Conservation (phyloP, 2,888 invertebrate species). For the Heliconius ismenius region DNA sequence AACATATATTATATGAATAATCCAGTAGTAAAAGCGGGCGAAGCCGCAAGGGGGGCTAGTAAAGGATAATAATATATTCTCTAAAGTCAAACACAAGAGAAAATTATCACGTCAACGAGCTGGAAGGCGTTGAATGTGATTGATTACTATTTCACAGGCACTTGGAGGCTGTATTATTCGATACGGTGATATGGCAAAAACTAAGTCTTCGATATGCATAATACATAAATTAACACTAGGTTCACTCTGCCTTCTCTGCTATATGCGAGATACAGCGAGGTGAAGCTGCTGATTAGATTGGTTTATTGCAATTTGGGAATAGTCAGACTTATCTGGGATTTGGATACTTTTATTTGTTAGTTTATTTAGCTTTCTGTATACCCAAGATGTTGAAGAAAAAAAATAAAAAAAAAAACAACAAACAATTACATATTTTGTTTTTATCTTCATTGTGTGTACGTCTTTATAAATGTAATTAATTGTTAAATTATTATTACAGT, state of each 20-base stretch:
- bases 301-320: not conserved
- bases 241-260: no score
- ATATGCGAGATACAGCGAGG: not conserved
- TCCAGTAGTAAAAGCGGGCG: no score
- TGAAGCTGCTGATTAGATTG: not conserved
- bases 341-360: not conserved
- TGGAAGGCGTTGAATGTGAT: slow-evolving; percentile 52
- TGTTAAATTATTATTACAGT: not conserved
- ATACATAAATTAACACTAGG: not conserved
- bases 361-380: not conserved
- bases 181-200: slow-evolving; percentile 28
- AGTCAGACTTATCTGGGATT: not conserved
- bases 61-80: slow-evolving; percentile 34
- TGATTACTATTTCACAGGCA: slow-evolving; percentile 52
- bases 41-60: no score
- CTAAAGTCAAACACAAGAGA: slow-evolving; percentile 50
- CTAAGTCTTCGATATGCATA: slow-evolving; percentile 4
- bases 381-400: not conserved
- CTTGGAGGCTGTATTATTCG: slow-evolving; percentile 31
- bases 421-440: not conserved
- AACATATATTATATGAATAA: no score
- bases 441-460: not conserved
- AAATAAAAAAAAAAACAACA: not conserved
- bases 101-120: slow-evolving; percentile 56
- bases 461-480: not conserved